phyloP scores from a whole-genome alignment of 2,888 invertebrate genomes.

The Drosophila kuntzei region DNA sequence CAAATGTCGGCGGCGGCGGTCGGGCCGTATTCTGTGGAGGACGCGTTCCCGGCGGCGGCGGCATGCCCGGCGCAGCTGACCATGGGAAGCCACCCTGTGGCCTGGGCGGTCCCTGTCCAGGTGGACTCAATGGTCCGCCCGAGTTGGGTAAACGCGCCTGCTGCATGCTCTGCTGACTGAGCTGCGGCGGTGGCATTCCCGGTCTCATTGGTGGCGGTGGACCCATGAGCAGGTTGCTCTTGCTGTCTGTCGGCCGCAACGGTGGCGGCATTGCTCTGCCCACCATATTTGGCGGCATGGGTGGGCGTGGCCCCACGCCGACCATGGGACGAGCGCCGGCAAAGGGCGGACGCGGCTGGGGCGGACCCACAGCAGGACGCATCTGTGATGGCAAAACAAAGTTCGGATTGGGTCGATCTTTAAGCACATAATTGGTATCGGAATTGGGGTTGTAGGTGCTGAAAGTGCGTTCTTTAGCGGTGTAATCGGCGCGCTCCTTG shows the following conservation, averaged over 20 bases:
- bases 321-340: slow-evolving; percentile 74
- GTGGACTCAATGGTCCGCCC: slow-evolving; percentile 78
- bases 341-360: slow-evolving; percentile 79
- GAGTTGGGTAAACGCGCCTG: slow-evolving; percentile 73
- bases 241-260: slow-evolving; percentile 86
- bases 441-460: slow-evolving; percentile 33
- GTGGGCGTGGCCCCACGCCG: slow-evolving; percentile 79
- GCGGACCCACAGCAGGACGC: slow-evolving; percentile 77
- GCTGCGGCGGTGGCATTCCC: slow-evolving; percentile 65
- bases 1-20: slow-evolving; percentile 71
- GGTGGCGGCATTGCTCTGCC: slow-evolving; percentile 81
- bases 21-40: slow-evolving; percentile 69
- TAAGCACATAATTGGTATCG: slow-evolving; percentile 17
- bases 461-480: slow-evolving; percentile 54
- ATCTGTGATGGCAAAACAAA: slow-evolving; percentile 79
- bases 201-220: slow-evolving; percentile 75
- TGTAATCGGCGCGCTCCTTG: slow-evolving; percentile 29
- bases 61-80: slow-evolving; percentile 58
- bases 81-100: slow-evolving; percentile 82
- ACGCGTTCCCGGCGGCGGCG: slow-evolving; percentile 59
- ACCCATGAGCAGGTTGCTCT: slow-evolving; percentile 84
- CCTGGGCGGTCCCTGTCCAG: slow-evolving; percentile 81
- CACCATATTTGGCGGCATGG: slow-evolving; percentile 79
- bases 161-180: slow-evolving; percentile 71
- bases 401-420: slow-evolving; percentile 27